These are phyloP conservation scores for Mastomys coucha DNA, from an alignment of 2,113 vertebrate genomes.

Conservation along the genomic window DNA sequence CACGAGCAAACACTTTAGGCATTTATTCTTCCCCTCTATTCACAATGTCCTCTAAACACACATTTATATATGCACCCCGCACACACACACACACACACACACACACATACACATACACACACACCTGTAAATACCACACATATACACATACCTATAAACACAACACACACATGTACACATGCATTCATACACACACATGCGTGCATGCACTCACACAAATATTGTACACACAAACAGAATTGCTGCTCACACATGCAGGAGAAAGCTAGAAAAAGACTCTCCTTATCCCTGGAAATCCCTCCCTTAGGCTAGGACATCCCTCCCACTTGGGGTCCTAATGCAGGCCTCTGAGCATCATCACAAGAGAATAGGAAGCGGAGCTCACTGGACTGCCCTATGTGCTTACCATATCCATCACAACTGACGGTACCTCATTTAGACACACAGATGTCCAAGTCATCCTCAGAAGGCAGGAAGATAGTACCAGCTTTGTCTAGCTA, in stretches of 20 bases:
- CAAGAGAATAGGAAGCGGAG: not conserved
- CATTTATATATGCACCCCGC: accelerated
- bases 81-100: accelerated
- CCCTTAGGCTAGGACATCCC: not conserved
- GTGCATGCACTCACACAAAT: accelerated
- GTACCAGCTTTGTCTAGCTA: accelerated
- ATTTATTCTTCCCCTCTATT: not conserved
- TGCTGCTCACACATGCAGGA: accelerated
- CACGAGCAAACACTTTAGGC: not conserved
- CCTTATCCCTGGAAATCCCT: not conserved
- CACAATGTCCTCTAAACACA: not conserved
- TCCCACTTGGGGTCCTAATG: accelerated
- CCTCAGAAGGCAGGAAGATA: not conserved
- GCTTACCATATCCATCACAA: not conserved
- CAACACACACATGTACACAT: accelerated
- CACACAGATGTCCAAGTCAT: not conserved
- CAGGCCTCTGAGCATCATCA: not conserved
- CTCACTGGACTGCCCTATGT: not conserved
- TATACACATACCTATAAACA: too few relatives aligned
- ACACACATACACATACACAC: accelerated
- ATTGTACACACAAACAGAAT: not conserved
- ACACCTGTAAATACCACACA: accelerated
- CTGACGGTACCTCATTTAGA: not conserved
- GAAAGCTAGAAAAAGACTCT: not conserved
- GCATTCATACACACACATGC: accelerated